A percentile compares a stretch with the other conserved stretches of the same genome.
These are phyloP conservation scores for Nomia melanderi DNA, from an alignment of 1,140 invertebrate species.

Conservation along the genomic window DNA sequence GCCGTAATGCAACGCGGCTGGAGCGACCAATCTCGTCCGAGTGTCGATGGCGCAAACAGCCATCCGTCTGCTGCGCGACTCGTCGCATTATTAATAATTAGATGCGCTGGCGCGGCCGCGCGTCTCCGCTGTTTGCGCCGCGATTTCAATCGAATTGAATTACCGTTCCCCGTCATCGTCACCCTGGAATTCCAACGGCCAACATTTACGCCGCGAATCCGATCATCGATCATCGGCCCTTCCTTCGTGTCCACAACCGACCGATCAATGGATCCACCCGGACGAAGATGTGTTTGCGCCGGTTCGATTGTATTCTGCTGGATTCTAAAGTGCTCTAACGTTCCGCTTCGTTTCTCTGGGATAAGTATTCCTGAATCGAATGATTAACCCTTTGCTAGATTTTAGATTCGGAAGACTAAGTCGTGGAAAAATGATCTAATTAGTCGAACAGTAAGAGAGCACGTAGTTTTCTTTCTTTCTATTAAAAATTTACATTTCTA, in stretches of 20 bases:
- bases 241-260: neutral
- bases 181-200: constrained; percentile 20
- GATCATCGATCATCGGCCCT: neutral
- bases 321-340: too few species aligned
- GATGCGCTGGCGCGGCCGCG: neutral
- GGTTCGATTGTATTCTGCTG: too few species aligned
- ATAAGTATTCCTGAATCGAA: too few species aligned
- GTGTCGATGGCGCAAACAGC: constrained; percentile 25
- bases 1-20: constrained; percentile 29
- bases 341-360: too few species aligned
- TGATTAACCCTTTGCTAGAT: too few species aligned
- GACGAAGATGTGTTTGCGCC: too few species aligned
- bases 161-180: constrained; percentile 11
- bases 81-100: constrained; percentile 58
- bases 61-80: constrained; percentile 29
- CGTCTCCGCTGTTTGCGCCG: constrained; percentile 16
- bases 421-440: too few species aligned
- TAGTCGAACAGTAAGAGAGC: too few species aligned
- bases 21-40: constrained; percentile 43
- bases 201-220: constrained; percentile 1
- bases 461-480: too few species aligned
- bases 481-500: too few species aligned
- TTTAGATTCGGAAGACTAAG: too few species aligned
- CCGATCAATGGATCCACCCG: neutral
- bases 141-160: constrained; percentile 43